Evolutionary conservation across 2,113 vertebrate genomes (phyloP), one percentile per base, ranked within the genome.

Genomic region (Oxyura jamaicensis): DNA sequence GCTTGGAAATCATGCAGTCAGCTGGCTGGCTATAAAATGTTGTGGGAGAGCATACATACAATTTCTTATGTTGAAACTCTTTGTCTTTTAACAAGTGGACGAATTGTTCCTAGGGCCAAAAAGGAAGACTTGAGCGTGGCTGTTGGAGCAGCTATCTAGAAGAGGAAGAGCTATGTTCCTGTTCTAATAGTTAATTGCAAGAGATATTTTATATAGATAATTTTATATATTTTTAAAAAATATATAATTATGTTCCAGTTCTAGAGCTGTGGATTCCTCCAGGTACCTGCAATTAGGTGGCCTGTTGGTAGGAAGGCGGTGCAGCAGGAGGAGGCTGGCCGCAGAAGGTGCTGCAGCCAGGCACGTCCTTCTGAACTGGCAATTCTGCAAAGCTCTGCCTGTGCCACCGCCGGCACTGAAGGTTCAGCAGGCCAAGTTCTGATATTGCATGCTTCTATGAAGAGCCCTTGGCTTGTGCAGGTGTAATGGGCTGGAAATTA

Each of bases 401-500:
- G 56, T 77, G 52, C 52, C 29, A 56, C 62, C 55, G 23, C 41
- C 17, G 68, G 81, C 55, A 87, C 36, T 71, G 69, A 73, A 77
- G 41, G 76, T 69, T 78, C 31, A 53, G 52, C 42, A 68, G 35
- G 73, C 88, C 52, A 88, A 53, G 75, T 90, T 88, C 72, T 78
- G 46, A 6, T 80, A 56, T 7, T 67, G 23, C 21, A 53, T 63
- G 26, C 22, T 72, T 72, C 78, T 81, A 3, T 48, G 56, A 89
- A 79, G 36, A 84, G 36, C 17, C 39, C 41, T 8, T 53, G 69
- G 31, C 36, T 86, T 83, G 52, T 6, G 7, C 69, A 86, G 41
- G 48, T 93, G n/a, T 80, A 87, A 91, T 69, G 58, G 44, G 8
- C 44, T 88, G 68, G 71, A 86, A 93, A 86, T 91, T 18, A 77